Percentiles rank a stretch among this genome's conserved stretches.
Evolutionary conservation across 2,888 invertebrate species (phyloP).

Genomic region (Brassicogethes aeneus): DNA sequence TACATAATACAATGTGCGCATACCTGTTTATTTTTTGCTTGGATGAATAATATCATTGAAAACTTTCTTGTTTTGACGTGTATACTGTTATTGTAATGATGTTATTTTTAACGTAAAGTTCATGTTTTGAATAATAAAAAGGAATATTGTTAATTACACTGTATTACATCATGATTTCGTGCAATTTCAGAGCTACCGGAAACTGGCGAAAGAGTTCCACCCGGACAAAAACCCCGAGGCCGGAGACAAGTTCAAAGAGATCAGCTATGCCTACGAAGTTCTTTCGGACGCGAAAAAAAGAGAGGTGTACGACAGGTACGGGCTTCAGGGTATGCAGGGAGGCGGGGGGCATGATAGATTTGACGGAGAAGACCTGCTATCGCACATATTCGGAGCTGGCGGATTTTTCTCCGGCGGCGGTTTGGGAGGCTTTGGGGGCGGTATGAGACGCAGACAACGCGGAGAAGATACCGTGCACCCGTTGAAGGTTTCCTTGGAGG

Average conservation of each 20-base stretch:
- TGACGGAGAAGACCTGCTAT: slow-evolving; percentile 56
- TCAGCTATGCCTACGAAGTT: slow-evolving; percentile 90
- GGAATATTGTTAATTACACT: slow-evolving; percentile 9
- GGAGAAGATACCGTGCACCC: slow-evolving; percentile 82
- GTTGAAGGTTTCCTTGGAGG: slow-evolving; percentile 78
- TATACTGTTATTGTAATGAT: too few relatives aligned
- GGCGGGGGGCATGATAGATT: slow-evolving; percentile 49
- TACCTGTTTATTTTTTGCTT: too few relatives aligned
- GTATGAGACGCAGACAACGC: slow-evolving; percentile 48
- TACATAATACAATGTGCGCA: too few relatives aligned
- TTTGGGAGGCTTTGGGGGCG: slow-evolving; percentile 42
- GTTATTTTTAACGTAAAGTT: too few relatives aligned
- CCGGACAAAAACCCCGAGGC: slow-evolving; percentile 85
- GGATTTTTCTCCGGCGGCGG: slow-evolving; percentile 44
- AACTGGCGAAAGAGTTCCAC: slow-evolving; percentile 88
- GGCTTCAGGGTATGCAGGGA: slow-evolving; percentile 81
- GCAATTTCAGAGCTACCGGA: slow-evolving; percentile 71
- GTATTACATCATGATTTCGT: slow-evolving; percentile 3
- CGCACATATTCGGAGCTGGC: slow-evolving; percentile 60
- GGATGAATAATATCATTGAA: too few relatives aligned
- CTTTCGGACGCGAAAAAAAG: slow-evolving; percentile 83
- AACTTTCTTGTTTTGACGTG: too few relatives aligned
- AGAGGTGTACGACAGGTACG: slow-evolving; percentile 76
- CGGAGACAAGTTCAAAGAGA: slow-evolving; percentile 92
- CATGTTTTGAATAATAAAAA: too few relatives aligned